A percentile compares a stretch with the other conserved stretches of the same genome.
phyloP scores from a whole-genome alignment of 2,113 vertebrate species.

The Brachyhypopomus gauderio region DNA sequence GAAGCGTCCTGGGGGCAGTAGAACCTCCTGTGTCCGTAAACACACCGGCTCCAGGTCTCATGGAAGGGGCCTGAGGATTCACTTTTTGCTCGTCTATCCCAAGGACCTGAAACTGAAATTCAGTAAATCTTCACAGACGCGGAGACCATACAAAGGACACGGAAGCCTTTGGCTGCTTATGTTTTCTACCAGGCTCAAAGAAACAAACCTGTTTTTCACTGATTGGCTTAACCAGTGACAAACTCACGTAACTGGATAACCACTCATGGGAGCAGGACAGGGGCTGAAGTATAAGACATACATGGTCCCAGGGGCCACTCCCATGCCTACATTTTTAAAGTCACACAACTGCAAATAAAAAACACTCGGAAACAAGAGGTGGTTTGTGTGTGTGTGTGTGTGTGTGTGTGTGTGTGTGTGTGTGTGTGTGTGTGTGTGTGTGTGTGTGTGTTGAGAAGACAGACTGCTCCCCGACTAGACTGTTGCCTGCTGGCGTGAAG shows the following conservation, averaged over 20 bases:
- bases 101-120: conserved; percentile 22
- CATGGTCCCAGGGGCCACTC: not conserved
- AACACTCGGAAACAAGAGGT: conserved; percentile 2
- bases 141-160: not conserved
- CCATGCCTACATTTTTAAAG: conserved; percentile 11
- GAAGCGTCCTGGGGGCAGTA: conserved; percentile 8
- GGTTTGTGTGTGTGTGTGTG: not conserved
- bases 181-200: not conserved
- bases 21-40: conserved; percentile 26
- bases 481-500: too few relatives aligned
- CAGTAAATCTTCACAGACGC: conserved; percentile 24
- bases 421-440: not conserved
- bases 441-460: too few relatives aligned
- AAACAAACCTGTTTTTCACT: conserved; percentile 19
- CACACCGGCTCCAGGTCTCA: not conserved
- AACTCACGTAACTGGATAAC: conserved; percentile 22
- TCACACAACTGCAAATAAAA: not conserved
- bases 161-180: conserved; percentile 6
- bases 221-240: not conserved
- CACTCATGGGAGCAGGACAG: not conserved
- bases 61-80: not conserved
- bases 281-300: not conserved
- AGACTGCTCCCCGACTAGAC: not conserved
- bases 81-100: not conserved
- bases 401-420: not conserved